Base-by-base conservation (phyloP, 2,888 invertebrate species). In the Acanthosepion esculentum region DNA sequence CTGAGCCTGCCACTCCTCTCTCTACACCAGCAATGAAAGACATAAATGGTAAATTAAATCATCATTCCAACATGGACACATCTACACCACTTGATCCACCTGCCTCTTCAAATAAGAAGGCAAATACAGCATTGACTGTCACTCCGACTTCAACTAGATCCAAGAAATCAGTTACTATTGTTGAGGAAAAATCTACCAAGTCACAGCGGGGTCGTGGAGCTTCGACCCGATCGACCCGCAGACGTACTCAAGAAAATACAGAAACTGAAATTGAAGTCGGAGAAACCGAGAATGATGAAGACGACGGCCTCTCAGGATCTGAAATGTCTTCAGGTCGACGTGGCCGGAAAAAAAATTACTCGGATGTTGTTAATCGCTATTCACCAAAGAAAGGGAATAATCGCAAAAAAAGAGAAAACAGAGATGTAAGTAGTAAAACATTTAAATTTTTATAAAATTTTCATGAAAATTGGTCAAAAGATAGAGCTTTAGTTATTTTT, bases 391-490 rank as follows among this genome's bases (percentile, higher is more conserved):
- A 50, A 50, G 50, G 93, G 3, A 64, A 48, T 55, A 64, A 59
- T 55, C 55, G 94, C 4, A 94, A 94, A 55, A 94, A 94, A 29
- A 53, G 94, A 64, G 94, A 94, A 94, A 94, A 94, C 48, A 53
- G 94, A 33, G 94, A 94, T 94, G 94, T 94, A 64, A 94, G 94
- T 94, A 64, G 20, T 59, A 64, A 41, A 23, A 33, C 29, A 29
- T 10, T 92, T 92, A 15, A 23, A 8, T 93, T 92, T 92, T 93
- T 93, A 18, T 64, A n/a, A 78, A 5, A n/a, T 59, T 59, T 59
- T 59, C 59, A 59, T 59, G 7, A 59, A 59, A 59, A 59, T 59
- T 59, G 23, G 6, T 59, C 23, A 23, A 23, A 59, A 59, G 1
- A 59, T 59, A 6, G 20, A 59, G 59, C 59, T 18, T 55, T 55